phyloP scores from a whole-genome alignment of 1,140 invertebrate genomes.

The Bombus pascuorum region DNA sequence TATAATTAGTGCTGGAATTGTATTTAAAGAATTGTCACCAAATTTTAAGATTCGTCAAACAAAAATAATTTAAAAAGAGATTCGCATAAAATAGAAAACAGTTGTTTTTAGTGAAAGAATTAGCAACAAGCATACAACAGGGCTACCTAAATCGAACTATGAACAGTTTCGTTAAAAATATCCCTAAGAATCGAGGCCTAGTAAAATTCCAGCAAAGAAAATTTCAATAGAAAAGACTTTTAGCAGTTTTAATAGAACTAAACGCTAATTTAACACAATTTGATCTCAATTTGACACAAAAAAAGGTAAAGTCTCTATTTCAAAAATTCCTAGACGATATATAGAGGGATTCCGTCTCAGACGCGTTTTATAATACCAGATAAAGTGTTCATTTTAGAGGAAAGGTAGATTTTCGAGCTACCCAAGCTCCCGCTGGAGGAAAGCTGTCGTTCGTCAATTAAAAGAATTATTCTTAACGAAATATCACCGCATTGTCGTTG shows the following conservation, averaged over 20 bases:
- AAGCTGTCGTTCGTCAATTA: neutral
- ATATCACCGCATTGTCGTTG: slow-evolving; percentile 12
- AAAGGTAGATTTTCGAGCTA: neutral
- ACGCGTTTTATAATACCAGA: too few species aligned
- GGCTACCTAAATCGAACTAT: too few species aligned
- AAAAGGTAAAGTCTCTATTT: too few species aligned
- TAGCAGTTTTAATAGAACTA: too few species aligned
- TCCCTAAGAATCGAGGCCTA: neutral
- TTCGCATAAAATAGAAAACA: too few species aligned
- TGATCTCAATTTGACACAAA: too few species aligned
- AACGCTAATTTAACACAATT: neutral
- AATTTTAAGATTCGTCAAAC: neutral
- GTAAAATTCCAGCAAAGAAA: neutral
- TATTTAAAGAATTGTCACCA: neutral
- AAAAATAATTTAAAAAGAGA: too few species aligned
- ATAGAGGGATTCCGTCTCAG: too few species aligned
- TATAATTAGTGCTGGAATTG: too few species aligned
- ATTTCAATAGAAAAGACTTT: neutral
- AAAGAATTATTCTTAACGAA: neutral
- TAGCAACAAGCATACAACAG: too few species aligned
- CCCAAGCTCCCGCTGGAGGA: neutral
- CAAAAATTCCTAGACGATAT: too few species aligned
- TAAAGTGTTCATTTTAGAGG: neutral
- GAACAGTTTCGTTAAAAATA: neutral
- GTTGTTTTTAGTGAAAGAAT: too few species aligned